phyloP scores from a whole-genome alignment of 2,113 vertebrate species.

The Equus przewalskii region DNA sequence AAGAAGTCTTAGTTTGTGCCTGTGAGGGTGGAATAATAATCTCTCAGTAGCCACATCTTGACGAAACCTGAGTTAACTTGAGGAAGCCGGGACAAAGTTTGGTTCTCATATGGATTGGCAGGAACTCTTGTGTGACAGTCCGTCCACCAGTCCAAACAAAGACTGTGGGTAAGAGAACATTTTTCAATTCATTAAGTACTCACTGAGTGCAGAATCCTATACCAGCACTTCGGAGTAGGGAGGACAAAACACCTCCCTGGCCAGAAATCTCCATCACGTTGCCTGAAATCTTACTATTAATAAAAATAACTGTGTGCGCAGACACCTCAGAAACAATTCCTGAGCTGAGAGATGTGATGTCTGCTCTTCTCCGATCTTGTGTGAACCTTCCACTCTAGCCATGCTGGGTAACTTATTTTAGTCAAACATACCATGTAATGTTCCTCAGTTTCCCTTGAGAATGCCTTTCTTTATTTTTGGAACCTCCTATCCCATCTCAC shows the following conservation, averaged over 20 bases:
- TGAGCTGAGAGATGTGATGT: neutral
- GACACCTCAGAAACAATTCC: no score
- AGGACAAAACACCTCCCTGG: neutral
- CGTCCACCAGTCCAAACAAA: neutral
- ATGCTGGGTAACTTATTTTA: neutral
- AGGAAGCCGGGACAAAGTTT: constrained; percentile 1
- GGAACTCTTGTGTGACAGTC: neutral
- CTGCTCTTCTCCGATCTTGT: neutral
- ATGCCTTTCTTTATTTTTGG: neutral
- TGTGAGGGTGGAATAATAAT: neutral
- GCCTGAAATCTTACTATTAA: neutral
- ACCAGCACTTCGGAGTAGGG: neutral
- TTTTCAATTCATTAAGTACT: neutral
- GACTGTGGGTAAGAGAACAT: neutral
- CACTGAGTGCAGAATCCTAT: neutral
- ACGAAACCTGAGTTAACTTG: neutral
- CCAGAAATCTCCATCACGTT: neutral
- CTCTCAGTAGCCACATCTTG: neutral
- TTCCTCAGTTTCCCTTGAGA: constrained; percentile 17
- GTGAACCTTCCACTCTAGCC: neutral
- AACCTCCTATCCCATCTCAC: neutral
- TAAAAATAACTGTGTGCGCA: no score
- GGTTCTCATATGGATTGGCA: neutral
- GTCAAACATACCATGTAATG: neutral
- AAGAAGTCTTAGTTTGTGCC: neutral